Percentiles rank a stretch among this genome's conserved stretches.
Evolutionary conservation across 2,888 invertebrate genomes (phyloP).

Genomic region (Tridacna gigas): DNA sequence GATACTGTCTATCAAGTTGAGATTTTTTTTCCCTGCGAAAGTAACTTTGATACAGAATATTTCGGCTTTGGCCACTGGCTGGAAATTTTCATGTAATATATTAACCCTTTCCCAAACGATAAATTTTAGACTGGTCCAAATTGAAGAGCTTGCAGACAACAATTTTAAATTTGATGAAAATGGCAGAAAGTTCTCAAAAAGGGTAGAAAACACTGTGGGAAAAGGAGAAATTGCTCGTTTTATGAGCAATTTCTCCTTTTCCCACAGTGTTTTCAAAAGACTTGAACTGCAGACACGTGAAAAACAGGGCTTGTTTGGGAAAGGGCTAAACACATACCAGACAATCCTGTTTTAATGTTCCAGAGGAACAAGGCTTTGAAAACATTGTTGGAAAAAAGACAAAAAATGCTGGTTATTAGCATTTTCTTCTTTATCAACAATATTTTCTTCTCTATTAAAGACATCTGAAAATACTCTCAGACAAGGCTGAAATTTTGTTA

Average conservation of each 20-base stretch:
- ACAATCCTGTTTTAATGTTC: too few relatives aligned
- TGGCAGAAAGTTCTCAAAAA: constrained; percentile 1
- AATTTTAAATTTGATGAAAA: neutral
- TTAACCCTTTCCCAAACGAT: neutral
- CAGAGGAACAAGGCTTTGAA: neutral
- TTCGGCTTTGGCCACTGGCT: too few relatives aligned
- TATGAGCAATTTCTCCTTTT: neutral
- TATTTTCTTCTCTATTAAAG: neutral
- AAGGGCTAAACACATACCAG: neutral
- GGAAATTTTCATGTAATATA: neutral
- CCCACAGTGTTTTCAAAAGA: neutral
- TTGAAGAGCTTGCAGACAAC: neutral
- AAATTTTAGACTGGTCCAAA: neutral
- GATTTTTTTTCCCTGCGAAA: too few relatives aligned
- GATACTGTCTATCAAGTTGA: too few relatives aligned
- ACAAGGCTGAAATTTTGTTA: too few relatives aligned
- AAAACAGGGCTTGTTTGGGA: neutral
- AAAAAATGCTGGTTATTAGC: neutral
- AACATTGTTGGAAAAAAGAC: neutral
- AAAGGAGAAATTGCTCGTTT: neutral
- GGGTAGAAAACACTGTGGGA: constrained; percentile 2
- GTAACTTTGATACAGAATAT: too few relatives aligned
- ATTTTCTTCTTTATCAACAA: constrained; percentile 2
- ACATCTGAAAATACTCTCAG: neutral
- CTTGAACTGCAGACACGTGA: neutral